phyloP scores from a whole-genome alignment of 2,797 vertebrate species.

The Sebastes taczanowskii region DNA sequence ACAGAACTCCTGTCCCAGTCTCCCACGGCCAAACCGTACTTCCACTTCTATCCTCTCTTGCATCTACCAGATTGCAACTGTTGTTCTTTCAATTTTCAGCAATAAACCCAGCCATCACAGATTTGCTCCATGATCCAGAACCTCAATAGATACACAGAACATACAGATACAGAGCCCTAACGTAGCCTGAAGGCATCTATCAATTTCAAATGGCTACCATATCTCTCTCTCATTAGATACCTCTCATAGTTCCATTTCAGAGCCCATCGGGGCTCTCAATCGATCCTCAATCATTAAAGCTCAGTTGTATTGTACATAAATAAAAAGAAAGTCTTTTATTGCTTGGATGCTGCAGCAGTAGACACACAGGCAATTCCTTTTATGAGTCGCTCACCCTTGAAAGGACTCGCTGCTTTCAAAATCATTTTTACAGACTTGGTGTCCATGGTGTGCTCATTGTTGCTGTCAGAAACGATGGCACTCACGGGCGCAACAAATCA shows the following conservation, averaged over 20 bases:
- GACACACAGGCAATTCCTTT: slow-evolving; percentile 31
- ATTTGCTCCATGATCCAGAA: background rate
- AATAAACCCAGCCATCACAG: background rate
- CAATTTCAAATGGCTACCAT: slow-evolving; percentile 27
- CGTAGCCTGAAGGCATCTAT: slow-evolving; percentile 29
- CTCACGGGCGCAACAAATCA: slow-evolving; percentile 8
- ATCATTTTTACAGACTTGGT: slow-evolving; percentile 20
- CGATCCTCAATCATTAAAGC: slow-evolving; percentile 34
- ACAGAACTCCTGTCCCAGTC: background rate
- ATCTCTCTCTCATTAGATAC: slow-evolving; percentile 27
- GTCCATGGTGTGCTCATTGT: background rate
- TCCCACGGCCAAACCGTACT: background rate
- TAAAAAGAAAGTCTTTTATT: slow-evolving; percentile 14
- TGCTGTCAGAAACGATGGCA: background rate
- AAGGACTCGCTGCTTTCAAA: slow-evolving; percentile 19
- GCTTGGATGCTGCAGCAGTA: slow-evolving; percentile 1
- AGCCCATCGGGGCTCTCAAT: slow-evolving; percentile 4
- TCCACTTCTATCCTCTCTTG: background rate
- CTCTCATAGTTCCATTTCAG: slow-evolving; percentile 32
- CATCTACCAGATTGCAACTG: background rate
- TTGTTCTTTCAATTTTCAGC: background rate
- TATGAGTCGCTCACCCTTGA: slow-evolving; percentile 33
- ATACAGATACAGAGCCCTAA: background rate
- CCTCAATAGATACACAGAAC: slow-evolving; percentile 6
- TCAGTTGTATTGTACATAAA: slow-evolving; percentile 24